Conservation (phyloP, 1,140 invertebrate species). For the Goniozus legneri region DNA sequence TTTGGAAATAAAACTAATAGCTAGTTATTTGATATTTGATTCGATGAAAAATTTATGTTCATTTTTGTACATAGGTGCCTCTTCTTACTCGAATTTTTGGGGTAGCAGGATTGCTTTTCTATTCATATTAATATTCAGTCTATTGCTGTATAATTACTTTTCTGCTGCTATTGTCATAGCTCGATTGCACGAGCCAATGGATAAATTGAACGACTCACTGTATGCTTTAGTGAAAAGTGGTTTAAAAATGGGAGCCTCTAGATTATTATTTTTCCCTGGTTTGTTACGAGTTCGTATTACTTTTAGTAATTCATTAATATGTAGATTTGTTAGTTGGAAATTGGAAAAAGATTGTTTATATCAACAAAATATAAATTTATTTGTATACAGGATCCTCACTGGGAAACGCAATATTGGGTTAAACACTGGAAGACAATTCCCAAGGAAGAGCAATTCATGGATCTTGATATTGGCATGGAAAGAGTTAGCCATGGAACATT, state of each 20-base stretch:
- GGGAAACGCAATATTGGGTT: conserved; percentile 21
- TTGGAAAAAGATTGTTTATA: not conserved
- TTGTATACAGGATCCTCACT: conserved; percentile 11
- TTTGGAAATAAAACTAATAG: not conserved
- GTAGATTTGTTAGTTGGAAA: not conserved
- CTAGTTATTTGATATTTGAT: not conserved
- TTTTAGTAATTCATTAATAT: conserved; percentile 6
- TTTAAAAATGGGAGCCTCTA: conserved; percentile 17
- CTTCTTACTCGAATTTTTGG: conserved; percentile 13
- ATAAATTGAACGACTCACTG: conserved; percentile 29
- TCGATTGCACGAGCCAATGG: conserved; percentile 17
- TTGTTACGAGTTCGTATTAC: conserved; percentile 18
- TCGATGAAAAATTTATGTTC: not conserved
- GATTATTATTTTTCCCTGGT: conserved; percentile 17
- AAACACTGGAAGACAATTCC: conserved; percentile 21
- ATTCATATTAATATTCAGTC: conserved; percentile 17
- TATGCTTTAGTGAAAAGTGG: conserved; percentile 15
- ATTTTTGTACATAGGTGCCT: conserved; percentile 15
- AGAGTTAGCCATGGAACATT: conserved; percentile 15
- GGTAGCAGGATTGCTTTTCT: conserved; percentile 23
- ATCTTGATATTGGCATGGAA: conserved; percentile 18
- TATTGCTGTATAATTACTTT: conserved; percentile 26
- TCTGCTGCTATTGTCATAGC: conserved; percentile 27
- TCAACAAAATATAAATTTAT: not conserved
- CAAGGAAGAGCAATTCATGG: conserved; percentile 16